Evolutionary conservation across 2,113 vertebrate species (phyloP), one percentile per base, ranked within the genome.

Genomic region (Chunga burmeisteri): DNA sequence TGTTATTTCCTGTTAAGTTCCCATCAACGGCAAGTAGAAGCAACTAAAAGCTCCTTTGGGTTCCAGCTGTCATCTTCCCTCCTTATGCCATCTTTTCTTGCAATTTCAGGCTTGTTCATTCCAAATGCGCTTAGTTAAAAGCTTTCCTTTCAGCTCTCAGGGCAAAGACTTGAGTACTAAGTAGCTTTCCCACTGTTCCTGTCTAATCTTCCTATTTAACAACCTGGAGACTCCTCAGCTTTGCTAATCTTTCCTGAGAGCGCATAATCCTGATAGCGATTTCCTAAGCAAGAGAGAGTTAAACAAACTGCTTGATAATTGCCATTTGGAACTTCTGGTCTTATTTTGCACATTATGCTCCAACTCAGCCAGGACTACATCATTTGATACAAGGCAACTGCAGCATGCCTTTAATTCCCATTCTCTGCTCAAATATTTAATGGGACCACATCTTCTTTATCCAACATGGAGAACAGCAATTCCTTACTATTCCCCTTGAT

Each of bases 191-290:
- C 89, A 90, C 89, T 90, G 85, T 59, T 88, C 62, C 86, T 27
- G 26, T 84, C 70, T 97, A 97, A 97, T 92, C 90, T 95, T 96
- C 94, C 93, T 96, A 95, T 94, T 97, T 97, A 95, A 50, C 94
- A 89, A 82, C 67, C 88, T 88, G 71, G 95, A 92, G 86, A 92
- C 70, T 93, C 77, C 72, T 95, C 94, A 88, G 92, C 77, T 91
- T 89, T 84, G 83, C 78, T 95, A 96, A 88, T 93, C 88, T 95
- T 93, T 89, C 52, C 85, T 70, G 74, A 95, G 91, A 95, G 71
- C n/a, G 65, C 77, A 47, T 90, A 94, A 95, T 93, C 78, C 96
- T 67, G 30, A 91, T 10, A 86, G 52, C 47, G 65, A 97, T 95
- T 96, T 98, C 90, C 83, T 77, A 86, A 96, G 65, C 82, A 92